phyloP scores from a whole-genome alignment of 2,888 invertebrate genomes.

The Elysia crispata region DNA sequence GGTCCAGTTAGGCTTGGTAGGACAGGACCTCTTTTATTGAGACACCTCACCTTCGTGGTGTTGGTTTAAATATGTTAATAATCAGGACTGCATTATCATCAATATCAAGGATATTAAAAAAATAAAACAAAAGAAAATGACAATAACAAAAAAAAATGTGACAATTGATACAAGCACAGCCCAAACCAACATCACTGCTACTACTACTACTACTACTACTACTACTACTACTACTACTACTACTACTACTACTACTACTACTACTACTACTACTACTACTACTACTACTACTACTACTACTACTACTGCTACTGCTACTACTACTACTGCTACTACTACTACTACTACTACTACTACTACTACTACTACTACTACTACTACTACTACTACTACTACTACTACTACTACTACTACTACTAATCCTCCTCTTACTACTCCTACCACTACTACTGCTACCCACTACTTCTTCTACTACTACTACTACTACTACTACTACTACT shows the following conservation, averaged over 20 bases:
- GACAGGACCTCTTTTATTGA: too few relatives aligned
- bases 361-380: neutral
- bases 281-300: slow-evolving; percentile 22
- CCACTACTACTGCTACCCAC: slow-evolving; percentile 33
- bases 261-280: neutral
- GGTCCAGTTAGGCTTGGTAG: too few relatives aligned
- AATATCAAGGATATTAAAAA: too few relatives aligned
- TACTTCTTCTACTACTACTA: slow-evolving; percentile 34
- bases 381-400: slow-evolving; percentile 21
- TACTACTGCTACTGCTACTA: slow-evolving; percentile 23
- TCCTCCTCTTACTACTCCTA: neutral
- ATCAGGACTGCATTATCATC: too few relatives aligned
- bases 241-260: slow-evolving; percentile 15
- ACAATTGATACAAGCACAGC: too few relatives aligned
- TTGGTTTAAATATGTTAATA: too few relatives aligned
- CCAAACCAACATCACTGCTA: neutral
- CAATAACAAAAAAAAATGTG: too few relatives aligned
- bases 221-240: slow-evolving; percentile 29
- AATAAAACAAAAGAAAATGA: too few relatives aligned
- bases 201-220: slow-evolving; percentile 31
- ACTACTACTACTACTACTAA: neutral
- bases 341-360: neutral
- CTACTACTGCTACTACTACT: slow-evolving; percentile 11
- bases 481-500: slow-evolving; percentile 35
- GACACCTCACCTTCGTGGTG: too few relatives aligned